Evolutionary conservation across 2,888 invertebrate genomes (phyloP), one percentile per base, ranked within the genome.

Genomic region (Ichneumoninae sp.): DNA sequence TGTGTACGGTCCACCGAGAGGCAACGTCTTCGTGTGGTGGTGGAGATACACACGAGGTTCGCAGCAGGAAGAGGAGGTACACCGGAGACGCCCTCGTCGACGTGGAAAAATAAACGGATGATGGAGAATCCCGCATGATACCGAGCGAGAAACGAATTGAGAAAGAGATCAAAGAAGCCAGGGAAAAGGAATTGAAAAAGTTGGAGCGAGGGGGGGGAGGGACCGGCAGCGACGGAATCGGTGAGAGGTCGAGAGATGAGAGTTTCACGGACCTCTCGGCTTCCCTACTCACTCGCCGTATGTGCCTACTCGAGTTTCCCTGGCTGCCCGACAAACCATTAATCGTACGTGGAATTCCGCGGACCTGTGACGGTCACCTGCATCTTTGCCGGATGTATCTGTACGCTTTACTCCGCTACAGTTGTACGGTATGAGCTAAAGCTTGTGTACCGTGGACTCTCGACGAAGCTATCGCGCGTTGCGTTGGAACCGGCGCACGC

Each of bases 271-370:
- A 75, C 57, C 76, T 65, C 30, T 57, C 62, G 26, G 70, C 71
- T 75, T 65, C 52, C 71, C 70, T 10, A 36, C 33, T 68, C 57
- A 50, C 78, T 54, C 36, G 60, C 69, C 69, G 30, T 5, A 60
- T 1, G 70, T 76, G 81, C 69, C 72, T 77, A 85, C 84, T 84
- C 83, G 57, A 79, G 80, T 85, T 82, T 82, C 83, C 44, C 83
- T 74, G 78, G 66, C 70, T 83, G 77, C 74, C 68, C 82, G 81
- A 83, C 85, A 85, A 87, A 82, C 80, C 86, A 86, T 87, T 86
- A 86, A 88, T 88, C 82, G 81, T 86, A 84, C 86, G 78, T 85
- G 84, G 87, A 87, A 87, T 86, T 86, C 80, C 57, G 44, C 70
- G 68, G 78, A 68, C 57, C 68, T 62, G 52, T 52, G 82, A 76